These are phyloP conservation scores for Adrianichthys oophorus DNA, from an alignment of 2,797 vertebrate genomes.

Conservation along the genomic window DNA sequence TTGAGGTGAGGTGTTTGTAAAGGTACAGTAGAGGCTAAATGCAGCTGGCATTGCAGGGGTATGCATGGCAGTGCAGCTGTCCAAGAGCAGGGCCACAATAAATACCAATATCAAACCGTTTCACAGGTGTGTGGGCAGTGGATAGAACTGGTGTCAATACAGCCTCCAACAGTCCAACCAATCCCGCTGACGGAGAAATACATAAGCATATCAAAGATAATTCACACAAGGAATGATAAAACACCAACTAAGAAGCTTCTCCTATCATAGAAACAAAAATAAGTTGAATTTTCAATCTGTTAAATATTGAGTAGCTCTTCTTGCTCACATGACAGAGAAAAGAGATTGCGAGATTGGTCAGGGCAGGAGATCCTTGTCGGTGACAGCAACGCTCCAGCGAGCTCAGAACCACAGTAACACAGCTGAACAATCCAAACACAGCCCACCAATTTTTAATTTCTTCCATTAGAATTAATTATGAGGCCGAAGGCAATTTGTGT, in stretches of 20 bases:
- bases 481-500: conserved; percentile 85
- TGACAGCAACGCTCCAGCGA: conserved; percentile 82
- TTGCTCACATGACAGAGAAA: conserved; percentile 29
- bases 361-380: conserved; percentile 76
- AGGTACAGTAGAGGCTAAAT: conserved; percentile 63
- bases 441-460: conserved; percentile 81
- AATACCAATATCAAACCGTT: conserved; percentile 59
- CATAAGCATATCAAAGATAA: conserved; percentile 41
- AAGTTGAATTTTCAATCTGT: conserved; percentile 14
- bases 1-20: conserved; percentile 44
- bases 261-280: conserved; percentile 7
- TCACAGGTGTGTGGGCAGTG: conserved; percentile 36
- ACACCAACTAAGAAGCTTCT: conserved; percentile 1
- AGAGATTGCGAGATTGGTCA: conserved; percentile 64
- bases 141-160: conserved; percentile 49
- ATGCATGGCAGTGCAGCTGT: neutral
- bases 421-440: conserved; percentile 81
- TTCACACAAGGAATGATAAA: conserved; percentile 5
- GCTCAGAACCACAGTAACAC: conserved; percentile 74
- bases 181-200: conserved; percentile 34
- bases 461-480: conserved; percentile 90
- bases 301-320: conserved; percentile 7
- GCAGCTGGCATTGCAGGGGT: conserved; percentile 43
- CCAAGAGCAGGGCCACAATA: conserved; percentile 64
- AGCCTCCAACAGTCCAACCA: conserved; percentile 43